A percentile compares a stretch with the other conserved stretches of the same genome.
Evolutionary conservation across 2,888 invertebrate species (phyloP).

Genomic region (Branchellion lobata): DNA sequence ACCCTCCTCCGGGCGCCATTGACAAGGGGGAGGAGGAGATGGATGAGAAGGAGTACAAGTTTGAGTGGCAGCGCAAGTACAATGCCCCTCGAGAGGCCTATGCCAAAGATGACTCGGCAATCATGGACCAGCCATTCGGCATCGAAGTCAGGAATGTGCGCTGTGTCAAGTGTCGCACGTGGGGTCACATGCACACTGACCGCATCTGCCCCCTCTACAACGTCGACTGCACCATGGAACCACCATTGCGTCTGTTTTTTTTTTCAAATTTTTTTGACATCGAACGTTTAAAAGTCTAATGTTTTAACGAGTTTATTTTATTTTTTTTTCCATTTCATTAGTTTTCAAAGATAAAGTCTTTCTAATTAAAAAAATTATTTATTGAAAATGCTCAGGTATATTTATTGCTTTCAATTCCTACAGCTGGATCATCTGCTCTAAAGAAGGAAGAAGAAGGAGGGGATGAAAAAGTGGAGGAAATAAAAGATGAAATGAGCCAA

Average conservation of each 20-base stretch:
- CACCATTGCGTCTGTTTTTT: slow-evolving; percentile 57
- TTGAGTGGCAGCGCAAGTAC: slow-evolving; percentile 99
- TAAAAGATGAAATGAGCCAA: slow-evolving; percentile 66
- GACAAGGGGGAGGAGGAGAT: slow-evolving; percentile 64
- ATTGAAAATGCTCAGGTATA: too few species aligned
- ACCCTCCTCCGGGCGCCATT: slow-evolving; percentile 91
- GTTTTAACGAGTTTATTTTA: not conserved
- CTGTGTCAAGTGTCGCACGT: slow-evolving; percentile 97
- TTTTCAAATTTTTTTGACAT: not conserved
- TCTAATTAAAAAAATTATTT: not conserved
- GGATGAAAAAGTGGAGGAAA: slow-evolving; percentile 42
- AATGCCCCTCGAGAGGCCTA: slow-evolving; percentile 97
- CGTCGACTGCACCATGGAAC: slow-evolving; percentile 60
- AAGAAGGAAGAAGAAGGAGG: not conserved
- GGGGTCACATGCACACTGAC: slow-evolving; percentile 92
- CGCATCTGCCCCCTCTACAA: slow-evolving; percentile 90
- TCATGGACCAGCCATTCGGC: slow-evolving; percentile 96
- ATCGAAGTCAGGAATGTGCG: slow-evolving; percentile 78
- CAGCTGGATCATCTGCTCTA: not conserved
- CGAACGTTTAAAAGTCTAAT: not conserved
- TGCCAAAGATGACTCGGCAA: slow-evolving; percentile 94
- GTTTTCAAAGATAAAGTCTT: not conserved
- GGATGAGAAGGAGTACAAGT: slow-evolving; percentile 84
- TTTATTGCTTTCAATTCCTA: too few species aligned
- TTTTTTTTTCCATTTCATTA: not conserved